Base-by-base conservation (phyloP, 2,797 vertebrate species). In the Todus mexicanus region DNA sequence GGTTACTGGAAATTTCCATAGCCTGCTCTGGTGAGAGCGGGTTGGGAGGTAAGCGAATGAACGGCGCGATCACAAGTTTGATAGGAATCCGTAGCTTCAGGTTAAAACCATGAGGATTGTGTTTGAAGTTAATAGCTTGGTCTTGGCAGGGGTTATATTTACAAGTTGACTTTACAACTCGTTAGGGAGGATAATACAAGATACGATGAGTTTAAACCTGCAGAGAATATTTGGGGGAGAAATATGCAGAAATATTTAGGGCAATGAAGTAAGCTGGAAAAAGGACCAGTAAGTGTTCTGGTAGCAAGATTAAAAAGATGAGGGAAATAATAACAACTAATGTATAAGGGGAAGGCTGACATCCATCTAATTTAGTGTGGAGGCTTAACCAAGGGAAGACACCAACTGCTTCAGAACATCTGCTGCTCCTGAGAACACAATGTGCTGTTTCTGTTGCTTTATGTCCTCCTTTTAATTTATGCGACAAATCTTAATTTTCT, bases 1-100 rank as follows among this genome's bases (percentile, higher is more conserved):
- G 48, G 50, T 65, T 56, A 77, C 35, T 95, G 90, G 95, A 91
- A 86, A 53, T 90, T 94, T 88, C 90, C 93, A 72, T 26, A 69
- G 80, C 27, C 53, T 25, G 53, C 79, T 72, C 87, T 88, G 76
- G 40, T 48, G 75, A 64, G 84, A 51, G 78, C 42, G 57, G 64
- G 69, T 51, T 57, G 81, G 78, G 75, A 68, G 70, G 59, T 82
- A 56, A 73, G 78, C 51, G 84, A 59, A 81, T 50, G 23, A 77
- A 56, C 79, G 68, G 7, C 9, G 80, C 66, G 86, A 87, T 88
- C 70, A 48, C 40, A 86, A 42, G 76, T 84, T 79, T 80, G 88
- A 80, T 91, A 91, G 85, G 83, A 45, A 91, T 93, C 84, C 48
- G 2, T 82, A 42, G 60, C 90, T 96, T 66, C 73, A 47, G 79